Evolutionary conservation across 2,888 invertebrate genomes (phyloP), one percentile per base, ranked within the genome.

Genomic region (Smittia sp.): DNA sequence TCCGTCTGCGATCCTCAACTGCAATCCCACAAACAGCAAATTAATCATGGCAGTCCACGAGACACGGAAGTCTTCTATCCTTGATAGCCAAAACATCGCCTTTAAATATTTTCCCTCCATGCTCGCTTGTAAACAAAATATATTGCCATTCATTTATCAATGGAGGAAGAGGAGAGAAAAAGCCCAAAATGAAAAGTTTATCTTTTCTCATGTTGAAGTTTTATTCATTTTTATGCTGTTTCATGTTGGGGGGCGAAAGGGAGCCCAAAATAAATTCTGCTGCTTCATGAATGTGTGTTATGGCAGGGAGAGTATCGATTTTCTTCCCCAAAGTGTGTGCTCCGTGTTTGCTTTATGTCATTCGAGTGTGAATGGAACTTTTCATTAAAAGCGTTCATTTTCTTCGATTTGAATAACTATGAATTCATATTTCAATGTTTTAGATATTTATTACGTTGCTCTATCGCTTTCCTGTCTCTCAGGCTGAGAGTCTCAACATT

Each of bases 61-160:
- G 32, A 32, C 32, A 32, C 32, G 32, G 32, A 32, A 32, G 9
- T 32, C 4, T 46, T 13, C 46, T 22, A 58, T 58, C 58, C 15
- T 52, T 52, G 15, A 52, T n/a, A 6, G 9, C 13, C 4, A 52
- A 11, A 11, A 11, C 52, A 4, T 4, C n/a, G 7, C 13, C 52
- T 58, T 58, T 58, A 58, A 58, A 58, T 58, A 58, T 58, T 58
- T 58, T 58, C 58, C 13, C 13, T 20, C n/a, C 22, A 32, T 32
- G 32, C 32, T 32, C 32, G 32, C 3, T 22, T 15, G 63, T 63
- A 63, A 63, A 63, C 25, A 62, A 72, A 72, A 72, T 72, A 72
- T 62, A 72, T 72, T 72, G 38, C 72, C n/a, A 72, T 54, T 72
- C 72, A 72, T 72, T 72, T 72, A 72, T 72, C 72, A 72, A 72